Conservation (phyloP, 2,797 vertebrate genomes). For the Lerista edwardsae region DNA sequence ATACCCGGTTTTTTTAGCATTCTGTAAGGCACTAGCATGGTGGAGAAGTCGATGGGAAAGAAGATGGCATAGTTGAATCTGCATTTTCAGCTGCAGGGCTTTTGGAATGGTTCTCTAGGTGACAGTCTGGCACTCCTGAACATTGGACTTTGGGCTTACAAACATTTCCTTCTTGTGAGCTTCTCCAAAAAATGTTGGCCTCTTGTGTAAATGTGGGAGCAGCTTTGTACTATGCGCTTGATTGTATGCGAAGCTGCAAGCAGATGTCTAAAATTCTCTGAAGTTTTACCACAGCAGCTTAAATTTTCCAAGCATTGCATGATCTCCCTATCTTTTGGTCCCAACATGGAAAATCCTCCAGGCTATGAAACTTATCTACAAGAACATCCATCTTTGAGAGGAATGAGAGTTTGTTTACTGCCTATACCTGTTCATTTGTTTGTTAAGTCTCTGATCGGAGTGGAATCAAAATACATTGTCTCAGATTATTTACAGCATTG, state of each 20-base stretch:
- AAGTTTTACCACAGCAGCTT: slow-evolving; percentile 40
- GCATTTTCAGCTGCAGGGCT: not conserved
- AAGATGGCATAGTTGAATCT: too few relatives aligned
- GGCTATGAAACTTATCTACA: slow-evolving; percentile 30
- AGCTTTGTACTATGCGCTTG: fast-evolving
- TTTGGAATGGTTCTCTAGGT: not conserved
- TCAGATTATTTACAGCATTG: slow-evolving; percentile 45
- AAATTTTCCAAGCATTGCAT: slow-evolving; percentile 34
- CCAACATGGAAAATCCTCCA: slow-evolving; percentile 40
- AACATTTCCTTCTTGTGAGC: not conserved
- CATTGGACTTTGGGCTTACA: not conserved
- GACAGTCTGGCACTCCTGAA: not conserved
- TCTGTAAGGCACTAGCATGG: fast-evolving
- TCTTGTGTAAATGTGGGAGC: not conserved
- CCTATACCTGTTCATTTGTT: slow-evolving; percentile 10
- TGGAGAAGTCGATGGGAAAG: too few relatives aligned
- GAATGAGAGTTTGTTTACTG: slow-evolving; percentile 20
- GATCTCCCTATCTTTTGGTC: slow-evolving; percentile 47
- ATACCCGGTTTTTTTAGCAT: not conserved
- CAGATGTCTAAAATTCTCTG: slow-evolving; percentile 21
- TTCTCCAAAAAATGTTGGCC: not conserved
- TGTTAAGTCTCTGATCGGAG: not conserved
- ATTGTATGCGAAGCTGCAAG: not conserved
- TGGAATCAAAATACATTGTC: slow-evolving; percentile 46
- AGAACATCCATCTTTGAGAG: slow-evolving; percentile 17